Percentiles rank a stretch among this genome's conserved stretches.
Conservation (phyloP, 2,888 invertebrate genomes). For the Acanthoscelides obtectus region DNA sequence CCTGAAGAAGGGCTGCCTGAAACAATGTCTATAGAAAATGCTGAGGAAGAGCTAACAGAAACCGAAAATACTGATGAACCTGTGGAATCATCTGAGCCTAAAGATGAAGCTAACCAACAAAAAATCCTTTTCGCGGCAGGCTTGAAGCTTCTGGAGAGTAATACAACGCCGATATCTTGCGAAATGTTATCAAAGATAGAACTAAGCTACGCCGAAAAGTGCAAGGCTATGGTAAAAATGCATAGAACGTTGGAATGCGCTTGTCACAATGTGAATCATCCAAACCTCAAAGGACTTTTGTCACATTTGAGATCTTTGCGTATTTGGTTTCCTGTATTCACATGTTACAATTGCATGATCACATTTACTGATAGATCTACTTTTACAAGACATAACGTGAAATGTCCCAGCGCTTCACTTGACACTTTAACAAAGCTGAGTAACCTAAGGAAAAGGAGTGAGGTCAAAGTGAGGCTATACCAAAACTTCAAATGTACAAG, state of each 20-base stretch:
- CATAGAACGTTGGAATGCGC: slow-evolving; percentile 37
- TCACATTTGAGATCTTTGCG: slow-evolving; percentile 40
- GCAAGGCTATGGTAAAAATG: slow-evolving; percentile 41
- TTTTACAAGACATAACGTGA: slow-evolving; percentile 36
- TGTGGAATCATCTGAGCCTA: background rate
- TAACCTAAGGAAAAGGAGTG: slow-evolving; percentile 36
- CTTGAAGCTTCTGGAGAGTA: slow-evolving; percentile 36
- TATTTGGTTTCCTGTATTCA: slow-evolving; percentile 55
- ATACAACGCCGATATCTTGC: slow-evolving; percentile 31
- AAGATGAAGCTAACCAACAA: slow-evolving; percentile 28
- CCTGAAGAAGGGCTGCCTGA: background rate
- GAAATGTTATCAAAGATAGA: slow-evolving; percentile 40
- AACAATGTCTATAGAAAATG: background rate
- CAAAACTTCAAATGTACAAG: slow-evolving; percentile 42
- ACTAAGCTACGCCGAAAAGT: slow-evolving; percentile 40
- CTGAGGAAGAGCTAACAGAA: background rate
- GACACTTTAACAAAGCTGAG: slow-evolving; percentile 37
- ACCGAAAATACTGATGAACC: background rate
- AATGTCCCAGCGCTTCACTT: slow-evolving; percentile 33
- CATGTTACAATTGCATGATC: slow-evolving; percentile 59
- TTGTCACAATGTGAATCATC: slow-evolving; percentile 40
- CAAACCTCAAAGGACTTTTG: slow-evolving; percentile 36
- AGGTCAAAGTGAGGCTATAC: slow-evolving; percentile 40
- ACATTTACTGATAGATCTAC: slow-evolving; percentile 49
- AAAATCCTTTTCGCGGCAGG: slow-evolving; percentile 44